phyloP scores from a whole-genome alignment of 2,797 vertebrate species.

The Ciconia nigra region DNA sequence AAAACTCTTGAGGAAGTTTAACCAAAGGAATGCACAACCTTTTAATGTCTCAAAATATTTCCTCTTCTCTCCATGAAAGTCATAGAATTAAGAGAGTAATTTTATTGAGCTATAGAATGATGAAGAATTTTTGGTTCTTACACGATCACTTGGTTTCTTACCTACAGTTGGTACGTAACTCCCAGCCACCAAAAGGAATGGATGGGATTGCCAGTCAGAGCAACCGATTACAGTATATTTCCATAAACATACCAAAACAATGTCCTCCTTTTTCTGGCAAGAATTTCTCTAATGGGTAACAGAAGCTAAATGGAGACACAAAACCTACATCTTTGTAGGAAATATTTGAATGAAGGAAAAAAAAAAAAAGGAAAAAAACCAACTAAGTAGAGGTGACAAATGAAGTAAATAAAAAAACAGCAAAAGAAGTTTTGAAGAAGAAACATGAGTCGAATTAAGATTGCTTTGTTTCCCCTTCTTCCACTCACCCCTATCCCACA shows the following conservation, averaged over 20 bases:
- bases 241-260: constrained; percentile 46
- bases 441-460: not conserved
- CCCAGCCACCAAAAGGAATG: constrained; percentile 53
- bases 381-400: constrained; percentile 27
- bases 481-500: not conserved
- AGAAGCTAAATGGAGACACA: constrained; percentile 40
- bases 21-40: not conserved
- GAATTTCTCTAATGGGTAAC: constrained; percentile 40
- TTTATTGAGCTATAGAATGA: not conserved
- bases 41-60: not conserved
- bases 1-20: not conserved
- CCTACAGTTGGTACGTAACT: constrained; percentile 39
- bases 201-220: constrained; percentile 48
- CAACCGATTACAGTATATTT: constrained; percentile 26
- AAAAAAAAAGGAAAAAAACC: not conserved
- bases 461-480: not conserved
- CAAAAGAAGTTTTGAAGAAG: not conserved
- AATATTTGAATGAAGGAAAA: not conserved
- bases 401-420: not conserved
- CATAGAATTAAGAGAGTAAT: not conserved
- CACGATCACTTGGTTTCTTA: not conserved
- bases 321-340: constrained; percentile 34
- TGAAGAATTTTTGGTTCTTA: not conserved
- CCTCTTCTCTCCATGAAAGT: not conserved
- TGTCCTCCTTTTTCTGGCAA: constrained; percentile 48